Base-by-base conservation (phyloP, 2,888 invertebrate genomes). In the Polia nebulosa region DNA sequence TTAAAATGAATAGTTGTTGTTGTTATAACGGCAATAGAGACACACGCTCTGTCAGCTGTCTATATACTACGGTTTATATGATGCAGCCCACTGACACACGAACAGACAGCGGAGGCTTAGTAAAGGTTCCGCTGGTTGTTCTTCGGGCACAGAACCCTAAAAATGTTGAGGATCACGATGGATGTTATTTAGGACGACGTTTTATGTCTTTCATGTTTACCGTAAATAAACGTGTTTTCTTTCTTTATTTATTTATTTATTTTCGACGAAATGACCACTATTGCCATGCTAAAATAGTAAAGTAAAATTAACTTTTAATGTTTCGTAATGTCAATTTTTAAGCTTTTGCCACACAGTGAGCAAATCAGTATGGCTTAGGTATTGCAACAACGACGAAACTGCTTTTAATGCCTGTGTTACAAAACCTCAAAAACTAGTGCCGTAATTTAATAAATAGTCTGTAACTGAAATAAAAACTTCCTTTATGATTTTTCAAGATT, bases 401-500 rank as follows among this genome's bases (percentile, higher is more conserved):
- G 8, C 9, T n/a, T n/a, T n/a, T 5, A 1, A 9, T 27, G 15
- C 4, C 25, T 41, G 22, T 29, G 25, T n/a, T 17, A 27, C 29
- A 65, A 74, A 75, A 20, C 0, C 7, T 25, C n/a, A 66, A 53
- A 63, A 63, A 34, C n/a, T 41, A n/a, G 25, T 49, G 3, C 41
- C 3, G 17, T 45, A 29, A 29, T 51, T 62, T 22, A 3, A 27
- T 11, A 22, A 39, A 69, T 22, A n/a, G n/a, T n/a, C n/a, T 20
- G 20, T 22, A 32, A 32, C 22, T 41, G 41, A 41, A 64, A 65
- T 41, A n/a, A 17, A 9, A 51, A 29, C n/a, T n/a, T n/a, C n/a
- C n/a, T 11, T 32, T 13, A 32, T 22, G 45, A 45, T 52, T 52
- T 20, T 20, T 6, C 51, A 52, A 32, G 29, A 52, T 52, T 52